These are phyloP conservation scores for honey bee (Apis mellifera) DNA, from an alignment of 1,140 invertebrate genomes.

Conservation along the genomic window DNA sequence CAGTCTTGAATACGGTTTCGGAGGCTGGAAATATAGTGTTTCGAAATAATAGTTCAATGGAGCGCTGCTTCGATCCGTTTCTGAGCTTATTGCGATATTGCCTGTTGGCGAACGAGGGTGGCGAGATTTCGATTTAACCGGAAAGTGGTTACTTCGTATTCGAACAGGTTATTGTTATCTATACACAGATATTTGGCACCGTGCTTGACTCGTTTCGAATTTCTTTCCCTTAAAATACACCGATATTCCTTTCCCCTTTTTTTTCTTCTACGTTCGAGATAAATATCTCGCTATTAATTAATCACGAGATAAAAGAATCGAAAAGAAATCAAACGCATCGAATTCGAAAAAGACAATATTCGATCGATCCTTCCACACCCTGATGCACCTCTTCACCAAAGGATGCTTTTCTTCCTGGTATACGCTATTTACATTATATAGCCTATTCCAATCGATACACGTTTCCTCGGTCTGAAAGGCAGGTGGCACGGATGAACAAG, in stretches of 20 bases:
- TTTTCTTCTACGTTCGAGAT: too few relatives aligned
- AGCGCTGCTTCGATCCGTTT: neutral
- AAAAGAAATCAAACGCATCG: too few relatives aligned
- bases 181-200: neutral
- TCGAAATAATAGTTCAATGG: constrained; percentile 14
- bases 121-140: neutral
- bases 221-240: too few relatives aligned
- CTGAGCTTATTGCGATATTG: constrained; percentile 15
- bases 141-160: too few relatives aligned
- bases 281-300: too few relatives aligned
- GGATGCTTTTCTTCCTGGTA: constrained; percentile 10
- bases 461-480: constrained; percentile 59
- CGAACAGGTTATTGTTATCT: too few relatives aligned
- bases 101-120: too few relatives aligned
- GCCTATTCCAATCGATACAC: constrained; percentile 71
- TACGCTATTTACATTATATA: constrained; percentile 66
- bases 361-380: constrained; percentile 12
- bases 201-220: too few relatives aligned
- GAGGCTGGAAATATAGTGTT: constrained; percentile 7
- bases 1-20: neutral
- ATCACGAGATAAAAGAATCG: too few relatives aligned
- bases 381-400: neutral
- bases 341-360: too few relatives aligned
- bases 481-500: constrained; percentile 58
- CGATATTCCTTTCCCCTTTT: too few relatives aligned